Evolutionary conservation across 2,797 vertebrate species (phyloP).

Genomic region (Argya squamiceps): DNA sequence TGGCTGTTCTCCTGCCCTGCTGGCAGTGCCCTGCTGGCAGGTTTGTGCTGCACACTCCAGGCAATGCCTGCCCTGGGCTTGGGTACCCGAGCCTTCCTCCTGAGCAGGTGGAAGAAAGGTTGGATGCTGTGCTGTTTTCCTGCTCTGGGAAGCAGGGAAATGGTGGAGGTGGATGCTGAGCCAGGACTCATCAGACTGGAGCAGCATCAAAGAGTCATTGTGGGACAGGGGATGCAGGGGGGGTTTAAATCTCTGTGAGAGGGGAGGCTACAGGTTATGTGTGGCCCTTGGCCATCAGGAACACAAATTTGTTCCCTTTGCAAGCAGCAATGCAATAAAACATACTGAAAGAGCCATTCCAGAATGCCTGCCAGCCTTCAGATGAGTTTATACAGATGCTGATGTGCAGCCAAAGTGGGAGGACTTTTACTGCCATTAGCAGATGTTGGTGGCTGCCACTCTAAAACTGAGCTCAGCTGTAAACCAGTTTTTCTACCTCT

Average conservation of each 20-base stretch:
- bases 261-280: not conserved
- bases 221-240: not conserved
- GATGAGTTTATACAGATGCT: not conserved
- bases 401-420: not conserved
- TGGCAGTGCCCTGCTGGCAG: not conserved
- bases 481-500: constrained; percentile 23
- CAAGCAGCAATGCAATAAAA: not conserved
- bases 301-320: not conserved
- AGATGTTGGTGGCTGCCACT: constrained; percentile 28
- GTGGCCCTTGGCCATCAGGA: not conserved
- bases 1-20: not conserved
- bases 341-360: not conserved
- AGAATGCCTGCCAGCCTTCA: not conserved
- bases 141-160: not conserved
- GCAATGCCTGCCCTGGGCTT: not conserved
- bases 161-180: not conserved
- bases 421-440: constrained; percentile 14
- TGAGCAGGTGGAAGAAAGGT: not conserved
- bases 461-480: not conserved
- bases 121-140: fast-evolving
- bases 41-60: fast-evolving
- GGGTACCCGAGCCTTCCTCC: not conserved
- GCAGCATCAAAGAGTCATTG: fast-evolving
- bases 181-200: not conserved
- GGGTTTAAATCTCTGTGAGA: fast-evolving